Evolutionary conservation across 2,113 vertebrate species (phyloP).

Genomic region (Gymnarchus niloticus): DNA sequence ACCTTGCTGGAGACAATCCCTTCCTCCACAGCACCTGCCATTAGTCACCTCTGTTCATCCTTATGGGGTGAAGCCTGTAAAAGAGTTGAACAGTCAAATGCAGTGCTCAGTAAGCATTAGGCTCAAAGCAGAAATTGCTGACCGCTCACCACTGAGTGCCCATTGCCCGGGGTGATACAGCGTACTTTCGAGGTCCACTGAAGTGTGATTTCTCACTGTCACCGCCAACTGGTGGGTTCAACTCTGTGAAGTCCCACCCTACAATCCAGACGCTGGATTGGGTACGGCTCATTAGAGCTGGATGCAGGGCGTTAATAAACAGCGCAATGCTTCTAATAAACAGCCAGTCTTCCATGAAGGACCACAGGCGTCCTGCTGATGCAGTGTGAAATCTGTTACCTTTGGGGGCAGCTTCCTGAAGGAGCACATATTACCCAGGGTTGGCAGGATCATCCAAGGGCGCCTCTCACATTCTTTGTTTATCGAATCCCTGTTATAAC

Average conservation of each 20-base stretch:
- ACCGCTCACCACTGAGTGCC: constrained; percentile 71
- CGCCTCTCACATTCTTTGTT: background rate
- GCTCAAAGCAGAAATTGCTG: constrained; percentile 81
- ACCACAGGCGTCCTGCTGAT: constrained; percentile 90
- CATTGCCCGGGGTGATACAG: constrained; percentile 57
- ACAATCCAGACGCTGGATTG: constrained; percentile 98
- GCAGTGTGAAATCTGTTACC: constrained; percentile 93
- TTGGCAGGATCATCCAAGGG: constrained; percentile 54
- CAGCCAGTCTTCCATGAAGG: constrained; percentile 99
- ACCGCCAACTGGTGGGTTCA: constrained; percentile 80
- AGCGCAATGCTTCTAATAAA: constrained; percentile 99
- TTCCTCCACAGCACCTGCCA: constrained; percentile 64
- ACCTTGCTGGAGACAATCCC: constrained; percentile 81
- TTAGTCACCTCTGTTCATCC: constrained; percentile 59
- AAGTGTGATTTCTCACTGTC: constrained; percentile 79
- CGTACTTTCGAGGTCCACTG: background rate
- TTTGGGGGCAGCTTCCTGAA: constrained; percentile 66
- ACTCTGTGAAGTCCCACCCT: constrained; percentile 77
- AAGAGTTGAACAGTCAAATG: constrained; percentile 82
- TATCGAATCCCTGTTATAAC: constrained; percentile 16
- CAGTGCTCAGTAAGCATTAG: constrained; percentile 81
- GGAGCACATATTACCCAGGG: constrained; percentile 64
- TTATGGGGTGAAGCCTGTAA: constrained; percentile 76
- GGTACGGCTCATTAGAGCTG: constrained; percentile 97
- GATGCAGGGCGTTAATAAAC: constrained; percentile 98